Evolutionary conservation across 2,888 invertebrate species (phyloP).

Genomic region (Mythimna vitellina): DNA sequence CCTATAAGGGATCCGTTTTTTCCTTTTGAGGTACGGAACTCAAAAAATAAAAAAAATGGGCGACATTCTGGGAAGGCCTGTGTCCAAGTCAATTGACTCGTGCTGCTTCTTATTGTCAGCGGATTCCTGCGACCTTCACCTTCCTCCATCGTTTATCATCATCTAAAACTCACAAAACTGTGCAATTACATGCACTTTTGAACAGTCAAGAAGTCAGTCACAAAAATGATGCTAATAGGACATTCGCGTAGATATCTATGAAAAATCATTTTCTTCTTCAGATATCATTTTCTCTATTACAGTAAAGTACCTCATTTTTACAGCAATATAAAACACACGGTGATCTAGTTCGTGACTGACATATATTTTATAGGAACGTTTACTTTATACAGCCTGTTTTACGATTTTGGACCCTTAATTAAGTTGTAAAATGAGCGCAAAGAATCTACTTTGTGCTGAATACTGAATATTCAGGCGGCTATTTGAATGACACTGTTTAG

Average conservation of each 20-base stretch:
- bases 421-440: conserved; percentile 48
- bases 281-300: neutral
- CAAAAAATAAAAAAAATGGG: no score
- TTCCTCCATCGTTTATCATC: neutral
- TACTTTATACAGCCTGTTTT: conserved; percentile 47
- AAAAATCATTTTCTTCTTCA: no score
- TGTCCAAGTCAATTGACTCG: neutral
- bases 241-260: no score
- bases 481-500: no score
- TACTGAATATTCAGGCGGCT: no score
- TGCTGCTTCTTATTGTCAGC: neutral
- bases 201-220: no score
- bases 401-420: conserved; percentile 49
- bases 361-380: conserved; percentile 43
- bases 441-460: conserved; percentile 24
- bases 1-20: no score
- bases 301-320: conserved; percentile 18
- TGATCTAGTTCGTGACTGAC: conserved; percentile 25
- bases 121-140: neutral
- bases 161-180: no score
- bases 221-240: no score
- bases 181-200: no score
- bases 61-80: no score
- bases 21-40: no score
- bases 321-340: conserved; percentile 24